Evolutionary conservation across 2,113 vertebrate species (phyloP), one percentile per base, ranked within the genome.

Genomic region (Pseudorasbora parva): DNA sequence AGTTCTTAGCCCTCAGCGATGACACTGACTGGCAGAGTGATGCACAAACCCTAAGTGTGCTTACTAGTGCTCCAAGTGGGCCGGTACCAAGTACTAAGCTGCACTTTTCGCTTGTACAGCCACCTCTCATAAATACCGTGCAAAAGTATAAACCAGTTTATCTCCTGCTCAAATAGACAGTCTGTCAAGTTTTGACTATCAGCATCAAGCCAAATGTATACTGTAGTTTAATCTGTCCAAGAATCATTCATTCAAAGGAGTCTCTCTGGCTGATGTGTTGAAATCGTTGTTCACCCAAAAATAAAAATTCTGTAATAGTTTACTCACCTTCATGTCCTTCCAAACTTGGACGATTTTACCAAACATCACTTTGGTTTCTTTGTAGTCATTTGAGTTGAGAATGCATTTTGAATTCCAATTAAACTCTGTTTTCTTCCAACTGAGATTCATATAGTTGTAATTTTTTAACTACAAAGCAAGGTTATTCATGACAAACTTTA

Each of bases 11-110:
- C 27, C 74, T n/a, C 51, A 57, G 49, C 30, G 7, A 27, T 57
- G 74, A 33, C 51, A 76, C 51, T 30, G 17, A 30, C 47, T 56
- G 74, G 49, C 74, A 56, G 12, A 73, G 43, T 73, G 49, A 49
- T 73, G 71, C 71, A 49, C 27, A 57, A 19, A 56, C 27, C 30
- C 27, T 76, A 33, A 57, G 74, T 51, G 51, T 23, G 51, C 74
- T 73, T 12, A 51, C 43, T 73, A 23, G 71, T 72, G 11, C 43
- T 45, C n/a, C 8, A 72, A 69, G 37, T 15, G 19, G 41, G 5
- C 27, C 7, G 27, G 62, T 17, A 33, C 27, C 30, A 27, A 64
- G 27, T 17, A 14, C 47, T 30, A 33, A 7, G 3, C 62, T 33
- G 2, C 9, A 33, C 62, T 64, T 3, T 64, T 64, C 14, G 7